phyloP scores from a whole-genome alignment of 2,888 invertebrate species.

The Ophion ellenae region DNA sequence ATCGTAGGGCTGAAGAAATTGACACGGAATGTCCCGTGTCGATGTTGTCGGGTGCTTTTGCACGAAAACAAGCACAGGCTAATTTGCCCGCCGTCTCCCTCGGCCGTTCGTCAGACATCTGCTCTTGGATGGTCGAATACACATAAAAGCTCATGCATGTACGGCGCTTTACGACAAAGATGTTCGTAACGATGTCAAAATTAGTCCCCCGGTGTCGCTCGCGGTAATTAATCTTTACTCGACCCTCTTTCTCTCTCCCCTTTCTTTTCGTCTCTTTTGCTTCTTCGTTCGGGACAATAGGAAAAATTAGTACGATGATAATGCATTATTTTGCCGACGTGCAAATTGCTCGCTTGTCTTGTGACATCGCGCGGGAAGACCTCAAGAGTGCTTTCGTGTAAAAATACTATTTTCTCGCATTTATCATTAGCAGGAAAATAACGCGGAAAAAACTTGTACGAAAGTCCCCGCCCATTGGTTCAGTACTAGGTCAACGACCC shows the following conservation, averaged over 20 bases:
- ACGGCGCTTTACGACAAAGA: slow-evolving; percentile 27
- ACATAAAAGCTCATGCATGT: slow-evolving; percentile 24
- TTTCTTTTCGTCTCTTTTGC: not conserved
- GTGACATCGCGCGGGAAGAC: too few relatives aligned
- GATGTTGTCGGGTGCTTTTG: slow-evolving; percentile 29
- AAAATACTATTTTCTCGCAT: too few relatives aligned
- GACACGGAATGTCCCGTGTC: slow-evolving; percentile 7
- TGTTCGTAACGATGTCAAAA: slow-evolving; percentile 36
- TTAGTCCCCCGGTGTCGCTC: slow-evolving; percentile 42
- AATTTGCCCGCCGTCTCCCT: slow-evolving; percentile 54
- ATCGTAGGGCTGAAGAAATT: not conserved
- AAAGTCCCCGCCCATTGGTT: too few relatives aligned
- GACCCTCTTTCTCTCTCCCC: not conserved
- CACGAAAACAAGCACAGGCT: slow-evolving; percentile 56
- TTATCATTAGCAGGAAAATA: too few relatives aligned
- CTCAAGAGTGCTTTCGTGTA: too few relatives aligned
- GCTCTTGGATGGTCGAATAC: slow-evolving; percentile 52
- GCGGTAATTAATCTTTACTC: slow-evolving; percentile 36
- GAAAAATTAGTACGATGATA: slow-evolving; percentile 4
- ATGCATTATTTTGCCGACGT: too few relatives aligned
- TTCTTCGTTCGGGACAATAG: not conserved
- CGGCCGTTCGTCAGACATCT: slow-evolving; percentile 53
- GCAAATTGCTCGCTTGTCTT: too few relatives aligned
- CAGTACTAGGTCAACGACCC: too few relatives aligned
- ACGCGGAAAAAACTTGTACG: too few relatives aligned